These are phyloP conservation scores for Anolis carolinensis DNA, from an alignment of 2,113 vertebrate genomes.

Conservation along the genomic window DNA sequence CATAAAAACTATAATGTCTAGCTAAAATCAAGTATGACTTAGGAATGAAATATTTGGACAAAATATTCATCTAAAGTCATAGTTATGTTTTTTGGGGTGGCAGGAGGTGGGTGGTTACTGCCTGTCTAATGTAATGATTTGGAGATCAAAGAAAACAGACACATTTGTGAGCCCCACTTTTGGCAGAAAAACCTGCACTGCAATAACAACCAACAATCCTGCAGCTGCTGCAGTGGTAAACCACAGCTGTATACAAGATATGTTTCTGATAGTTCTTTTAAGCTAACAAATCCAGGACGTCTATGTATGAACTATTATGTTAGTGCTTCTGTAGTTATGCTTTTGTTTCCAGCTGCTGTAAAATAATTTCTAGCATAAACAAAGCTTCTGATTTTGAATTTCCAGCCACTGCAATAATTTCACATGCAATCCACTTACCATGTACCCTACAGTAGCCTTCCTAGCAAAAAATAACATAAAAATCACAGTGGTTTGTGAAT, in stretches of 20 bases:
- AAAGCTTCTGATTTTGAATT: slow-evolving; percentile 3
- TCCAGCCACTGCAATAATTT: neutral
- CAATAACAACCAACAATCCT: neutral
- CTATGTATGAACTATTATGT: slow-evolving; percentile 1
- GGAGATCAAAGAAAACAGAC: slow-evolving; percentile 20
- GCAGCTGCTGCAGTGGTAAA: neutral
- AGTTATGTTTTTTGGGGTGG: neutral
- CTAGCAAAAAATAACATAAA: neutral
- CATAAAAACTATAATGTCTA: neutral
- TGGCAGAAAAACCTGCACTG: neutral
- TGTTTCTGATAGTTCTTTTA: neutral
- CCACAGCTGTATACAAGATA: neutral
- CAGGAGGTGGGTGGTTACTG: no score
- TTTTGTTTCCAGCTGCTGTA: slow-evolving; percentile 21
- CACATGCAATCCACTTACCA: slow-evolving; percentile 9
- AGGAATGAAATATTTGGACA: neutral
- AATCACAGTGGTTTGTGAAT: neutral
- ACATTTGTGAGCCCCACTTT: neutral
- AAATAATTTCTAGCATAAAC: slow-evolving; percentile 16
- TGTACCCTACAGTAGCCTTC: neutral
- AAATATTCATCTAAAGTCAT: slow-evolving; percentile 18
- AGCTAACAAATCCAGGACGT: neutral
- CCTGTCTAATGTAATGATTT: slow-evolving; percentile 9
- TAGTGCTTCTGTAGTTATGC: slow-evolving; percentile 2
- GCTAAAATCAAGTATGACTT: slow-evolving; percentile 24